Evolutionary conservation across 1,140 invertebrate genomes (phyloP).

Genomic region (Drosophila ambigua): DNA sequence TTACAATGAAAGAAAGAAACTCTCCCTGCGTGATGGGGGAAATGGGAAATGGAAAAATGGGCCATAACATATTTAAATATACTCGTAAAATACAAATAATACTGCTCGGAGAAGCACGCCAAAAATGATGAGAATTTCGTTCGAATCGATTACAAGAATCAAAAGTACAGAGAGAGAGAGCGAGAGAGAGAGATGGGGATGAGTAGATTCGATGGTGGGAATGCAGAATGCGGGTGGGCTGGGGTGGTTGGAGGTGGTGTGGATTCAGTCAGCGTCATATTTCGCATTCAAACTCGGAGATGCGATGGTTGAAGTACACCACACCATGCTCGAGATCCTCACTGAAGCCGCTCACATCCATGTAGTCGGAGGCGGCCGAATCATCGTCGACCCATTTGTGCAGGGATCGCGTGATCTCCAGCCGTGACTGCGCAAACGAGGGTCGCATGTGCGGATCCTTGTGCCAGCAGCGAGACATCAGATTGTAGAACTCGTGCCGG

Average conservation of each 20-base stretch:
- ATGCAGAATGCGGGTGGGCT: constrained; percentile 28
- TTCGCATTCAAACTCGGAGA: constrained; percentile 87
- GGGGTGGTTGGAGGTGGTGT: constrained; percentile 20
- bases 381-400: constrained; percentile 86
- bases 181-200: constrained; percentile 38
- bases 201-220: constrained; percentile 44
- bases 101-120: constrained; percentile 74
- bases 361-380: constrained; percentile 89
- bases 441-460: constrained; percentile 90
- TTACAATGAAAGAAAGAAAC: constrained; percentile 55
- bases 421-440: constrained; percentile 88
- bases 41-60: not conserved
- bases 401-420: constrained; percentile 86
- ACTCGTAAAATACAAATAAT: constrained; percentile 67
- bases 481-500: constrained; percentile 89
- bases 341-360: constrained; percentile 91
- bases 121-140: constrained; percentile 37
- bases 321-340: constrained; percentile 86
- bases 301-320: constrained; percentile 84
- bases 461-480: constrained; percentile 91
- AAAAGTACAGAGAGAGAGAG: constrained; percentile 7
- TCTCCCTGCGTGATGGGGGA: constrained; percentile 15
- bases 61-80: not conserved
- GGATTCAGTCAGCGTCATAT: constrained; percentile 84
- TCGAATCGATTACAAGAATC: not conserved